Evolutionary conservation across 1,140 invertebrate species (phyloP).

Genomic region (Drosophila sechellia): DNA sequence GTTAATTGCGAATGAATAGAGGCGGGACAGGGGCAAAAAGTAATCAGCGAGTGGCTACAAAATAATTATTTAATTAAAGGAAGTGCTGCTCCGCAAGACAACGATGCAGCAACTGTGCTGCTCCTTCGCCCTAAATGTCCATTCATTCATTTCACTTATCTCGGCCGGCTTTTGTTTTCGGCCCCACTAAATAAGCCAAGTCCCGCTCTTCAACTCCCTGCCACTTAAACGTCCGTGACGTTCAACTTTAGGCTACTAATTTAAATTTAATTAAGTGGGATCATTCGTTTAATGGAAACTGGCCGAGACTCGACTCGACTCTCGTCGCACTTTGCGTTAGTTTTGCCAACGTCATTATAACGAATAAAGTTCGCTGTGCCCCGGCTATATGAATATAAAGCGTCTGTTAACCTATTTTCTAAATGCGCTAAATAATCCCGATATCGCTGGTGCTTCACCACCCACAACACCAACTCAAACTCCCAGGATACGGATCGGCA

Average conservation of each 20-base stretch:
- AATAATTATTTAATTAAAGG: constrained; percentile 83
- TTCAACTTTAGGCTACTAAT: constrained; percentile 80
- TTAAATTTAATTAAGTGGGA: constrained; percentile 82
- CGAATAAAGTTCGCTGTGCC: constrained; percentile 65
- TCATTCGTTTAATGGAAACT: constrained; percentile 61
- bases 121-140: constrained; percentile 54
- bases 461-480: not conserved
- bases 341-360: constrained; percentile 76
- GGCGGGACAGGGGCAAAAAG: constrained; percentile 54
- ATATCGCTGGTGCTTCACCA: constrained; percentile 3
- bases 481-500: too few species aligned
- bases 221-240: constrained; percentile 65
- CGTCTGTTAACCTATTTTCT: constrained; percentile 79
- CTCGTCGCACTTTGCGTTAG: constrained; percentile 47
- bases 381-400: constrained; percentile 75
- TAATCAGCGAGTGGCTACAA: constrained; percentile 80
- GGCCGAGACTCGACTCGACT: not conserved
- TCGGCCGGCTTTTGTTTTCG: constrained; percentile 9
- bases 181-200: constrained; percentile 15
- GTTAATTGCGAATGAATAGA: constrained; percentile 68
- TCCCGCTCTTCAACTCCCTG: constrained; percentile 16
- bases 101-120: constrained; percentile 16
- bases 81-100: constrained; percentile 57
- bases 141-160: constrained; percentile 79
- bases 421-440: constrained; percentile 63